A percentile compares a stretch with the other conserved stretches of the same genome.
These are phyloP conservation scores for Erinaceus europaeus DNA, from an alignment of 2,113 vertebrate genomes.

Conservation along the genomic window DNA sequence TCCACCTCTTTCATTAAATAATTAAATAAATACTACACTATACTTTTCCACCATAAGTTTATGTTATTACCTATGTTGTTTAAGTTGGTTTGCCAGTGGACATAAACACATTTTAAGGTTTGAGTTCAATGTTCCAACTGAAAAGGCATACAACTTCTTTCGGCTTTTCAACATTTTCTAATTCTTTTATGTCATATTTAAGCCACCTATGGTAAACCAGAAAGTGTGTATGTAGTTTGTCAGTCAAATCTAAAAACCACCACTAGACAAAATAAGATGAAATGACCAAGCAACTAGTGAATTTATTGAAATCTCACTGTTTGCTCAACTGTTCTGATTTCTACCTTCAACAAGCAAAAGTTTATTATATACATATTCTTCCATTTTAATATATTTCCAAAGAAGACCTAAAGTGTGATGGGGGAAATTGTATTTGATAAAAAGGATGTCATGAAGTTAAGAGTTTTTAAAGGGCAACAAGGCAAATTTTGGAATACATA, in stretches of 20 bases:
- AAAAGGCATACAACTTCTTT: not conserved
- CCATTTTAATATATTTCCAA: slow-evolving; percentile 1
- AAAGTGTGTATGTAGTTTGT: not conserved
- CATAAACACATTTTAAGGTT: not conserved
- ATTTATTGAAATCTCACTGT: slow-evolving; percentile 35
- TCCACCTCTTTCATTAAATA: too few species aligned
- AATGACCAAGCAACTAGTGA: slow-evolving; percentile 11
- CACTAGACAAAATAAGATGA: slow-evolving; percentile 5
- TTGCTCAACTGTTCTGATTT: slow-evolving; percentile 7
- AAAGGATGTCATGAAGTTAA: not conserved
- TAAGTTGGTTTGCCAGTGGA: not conserved
- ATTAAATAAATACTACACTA: too few species aligned
- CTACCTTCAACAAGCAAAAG: not conserved
- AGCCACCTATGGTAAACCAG: slow-evolving; percentile 28
- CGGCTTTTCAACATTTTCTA: not conserved
- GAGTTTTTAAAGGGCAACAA: slow-evolving; percentile 18
- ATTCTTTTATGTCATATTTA: slow-evolving; percentile 5
- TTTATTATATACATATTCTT: not conserved
- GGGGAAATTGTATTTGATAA: slow-evolving; percentile 31
- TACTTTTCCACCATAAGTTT: not conserved
- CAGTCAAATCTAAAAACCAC: slow-evolving; percentile 28
- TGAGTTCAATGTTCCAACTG: not conserved
- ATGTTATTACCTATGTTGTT: not conserved
- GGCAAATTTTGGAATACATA: not conserved
- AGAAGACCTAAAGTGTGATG: not conserved